A percentile compares a stretch with the other conserved stretches of the same genome.
phyloP scores from a whole-genome alignment of 1,140 invertebrate genomes.

The Bombus sibiricus region DNA sequence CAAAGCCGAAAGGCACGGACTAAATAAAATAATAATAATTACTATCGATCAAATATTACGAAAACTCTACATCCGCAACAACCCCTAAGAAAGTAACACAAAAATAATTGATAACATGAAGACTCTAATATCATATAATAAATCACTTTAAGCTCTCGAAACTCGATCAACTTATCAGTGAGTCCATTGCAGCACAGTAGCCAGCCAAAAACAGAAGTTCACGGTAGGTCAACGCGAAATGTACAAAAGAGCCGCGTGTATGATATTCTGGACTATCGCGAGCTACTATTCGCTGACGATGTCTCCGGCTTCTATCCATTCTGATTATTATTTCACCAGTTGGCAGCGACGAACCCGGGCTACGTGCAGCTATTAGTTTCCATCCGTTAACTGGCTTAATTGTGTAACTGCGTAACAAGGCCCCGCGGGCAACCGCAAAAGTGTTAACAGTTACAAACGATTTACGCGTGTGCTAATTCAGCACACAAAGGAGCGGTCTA shows the following conservation, averaged over 20 bases:
- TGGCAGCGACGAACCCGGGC: neutral
- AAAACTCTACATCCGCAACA: no score
- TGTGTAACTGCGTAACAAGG: conserved; percentile 26
- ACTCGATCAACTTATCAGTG: no score
- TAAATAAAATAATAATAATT: no score
- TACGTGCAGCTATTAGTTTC: conserved; percentile 24
- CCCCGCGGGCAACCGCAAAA: conserved; percentile 17
- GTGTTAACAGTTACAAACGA: conserved; percentile 46
- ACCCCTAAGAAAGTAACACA: no score
- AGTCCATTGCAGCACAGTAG: neutral
- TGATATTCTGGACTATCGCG: neutral
- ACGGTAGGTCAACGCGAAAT: neutral
- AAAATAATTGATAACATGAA: no score
- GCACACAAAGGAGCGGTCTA: conserved; percentile 8
- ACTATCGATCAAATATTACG: no score
- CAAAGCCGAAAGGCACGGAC: no score
- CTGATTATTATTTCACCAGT: conserved; percentile 14
- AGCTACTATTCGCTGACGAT: neutral
- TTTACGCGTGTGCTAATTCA: conserved; percentile 24
- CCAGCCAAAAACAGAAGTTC: neutral
- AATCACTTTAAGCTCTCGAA: neutral
- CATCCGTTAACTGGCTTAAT: conserved; percentile 34
- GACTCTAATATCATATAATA: no score
- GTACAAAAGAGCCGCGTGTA: neutral
- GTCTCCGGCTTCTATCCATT: conserved; percentile 7